Evolutionary conservation across 2,113 vertebrate genomes (phyloP), one percentile per base, ranked within the genome.

Genomic region (Strigops habroptila): DNA sequence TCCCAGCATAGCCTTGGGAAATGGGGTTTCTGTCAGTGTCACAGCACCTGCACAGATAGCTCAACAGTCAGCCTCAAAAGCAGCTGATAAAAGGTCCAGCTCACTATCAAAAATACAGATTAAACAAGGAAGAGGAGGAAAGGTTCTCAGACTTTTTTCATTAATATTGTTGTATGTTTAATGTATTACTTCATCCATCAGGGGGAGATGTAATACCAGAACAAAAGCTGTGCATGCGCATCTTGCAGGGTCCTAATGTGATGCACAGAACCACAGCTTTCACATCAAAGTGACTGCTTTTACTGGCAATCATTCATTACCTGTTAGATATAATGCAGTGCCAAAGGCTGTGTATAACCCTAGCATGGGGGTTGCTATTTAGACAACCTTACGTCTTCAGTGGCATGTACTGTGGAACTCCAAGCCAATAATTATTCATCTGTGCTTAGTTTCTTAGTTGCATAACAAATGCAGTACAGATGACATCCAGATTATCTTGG

Each of bases 91-190:
- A 98, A 98, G 98, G 95, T 88, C 97, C 86, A 98, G 95, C 86
- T 96, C 97, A 57, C 94, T 97, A 44, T 86, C 97, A 71, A 98
- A 98, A 86, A 91, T 95, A 52, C 98, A 98, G 93, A 95, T 97
- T 86, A 99, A 99, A 96, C 97, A 96, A 98, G 98, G 97, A 97
- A 99, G 98, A 99, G 98, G 98, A 95, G 97, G 80, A 98, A 98
- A 98, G 98, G 98, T 98, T 97, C 93, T 97, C 46, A 87, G n/a
- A 97, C 76, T 94, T 92, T 92, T 93, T 97, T 95, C 22, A 33
- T 84, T 84, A 71, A 70, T 85, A 71, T 59, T 81, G 52, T 57
- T 92, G 10, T 48, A 8, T 89, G 48, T 89, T 91, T 92, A 86
- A 82, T 96, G 62, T 82, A 77, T 60, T 91, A 19, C 67, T 96